Evolutionary conservation across 2,113 vertebrate genomes (phyloP), one percentile per base, ranked within the genome.

Genomic region (Bothrops jararaca): DNA sequence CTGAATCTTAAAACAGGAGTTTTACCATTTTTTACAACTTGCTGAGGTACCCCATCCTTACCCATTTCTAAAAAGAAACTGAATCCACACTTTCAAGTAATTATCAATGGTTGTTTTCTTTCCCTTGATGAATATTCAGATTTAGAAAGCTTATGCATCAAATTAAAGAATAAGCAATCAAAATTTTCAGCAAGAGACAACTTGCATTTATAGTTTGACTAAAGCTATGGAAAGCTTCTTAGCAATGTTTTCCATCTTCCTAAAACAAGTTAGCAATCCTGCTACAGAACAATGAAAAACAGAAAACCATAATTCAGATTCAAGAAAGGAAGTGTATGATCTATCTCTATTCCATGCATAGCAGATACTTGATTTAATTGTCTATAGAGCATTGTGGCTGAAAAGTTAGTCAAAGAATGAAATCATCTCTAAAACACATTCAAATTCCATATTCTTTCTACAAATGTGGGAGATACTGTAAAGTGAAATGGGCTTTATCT

Each of bases 151-250:
- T 0, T 42, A 1, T 53, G 24, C 5, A 87, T 0, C 3, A 91
- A 54, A 74, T 88, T 34, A 48, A 80, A 34, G 15, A 93, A 87
- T 5, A 92, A 57, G 24, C 92, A 89, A 90, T 56, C 23, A 88
- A 39, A 3, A 0, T 53, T 80, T 60, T 91, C 48, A 57, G 26
- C 42, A 57, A 0, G 24, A 88, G 18, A 6, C 11, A 48, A 12
- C 54, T 42, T 42, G 52, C 2, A 53, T 26, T 0, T 24, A 86
- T 53, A 93, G 52, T 56, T 45, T 90, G 22, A 50, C 52, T 93
- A 92, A 86, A n/a, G 6, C 50, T 85, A 45, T 20, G 74, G 12
- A 91, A 60, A 3, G 29, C 0, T 1, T 0, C 23, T 52, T 3
- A 90, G 52, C 91, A 87, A 4, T 80, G 0, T 74, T 18, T 39